These are phyloP conservation scores for Rhagonycha lutea DNA, from an alignment of 2,888 invertebrate genomes.

Conservation along the genomic window DNA sequence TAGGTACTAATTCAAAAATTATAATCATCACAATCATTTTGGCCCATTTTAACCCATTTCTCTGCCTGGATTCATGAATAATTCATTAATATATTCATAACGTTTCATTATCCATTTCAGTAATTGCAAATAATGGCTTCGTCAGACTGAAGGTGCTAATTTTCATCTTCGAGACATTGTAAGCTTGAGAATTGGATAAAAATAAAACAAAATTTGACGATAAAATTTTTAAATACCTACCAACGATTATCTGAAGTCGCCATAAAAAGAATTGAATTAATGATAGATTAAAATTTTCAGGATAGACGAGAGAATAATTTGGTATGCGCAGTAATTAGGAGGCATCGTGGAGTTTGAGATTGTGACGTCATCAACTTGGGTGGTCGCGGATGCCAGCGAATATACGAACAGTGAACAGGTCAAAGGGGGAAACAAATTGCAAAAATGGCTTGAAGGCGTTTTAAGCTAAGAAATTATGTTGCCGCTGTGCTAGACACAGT, in stretches of 20 bases:
- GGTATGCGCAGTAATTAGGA: constrained; percentile 45
- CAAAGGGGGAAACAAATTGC: constrained; percentile 42
- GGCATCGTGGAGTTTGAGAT: constrained; percentile 41
- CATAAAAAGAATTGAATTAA: constrained; percentile 27
- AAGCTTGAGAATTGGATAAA: neutral
- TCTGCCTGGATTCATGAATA: neutral
- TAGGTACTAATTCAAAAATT: neutral
- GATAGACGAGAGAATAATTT: constrained; percentile 38
- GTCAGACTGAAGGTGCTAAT: neutral
- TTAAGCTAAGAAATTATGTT: constrained; percentile 17
- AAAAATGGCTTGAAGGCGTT: constrained; percentile 32
- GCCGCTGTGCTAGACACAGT: constrained; percentile 8
- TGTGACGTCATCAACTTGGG: constrained; percentile 46
- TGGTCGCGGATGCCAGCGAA: constrained; percentile 38
- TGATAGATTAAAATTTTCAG: constrained; percentile 41
- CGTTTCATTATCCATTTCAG: neutral
- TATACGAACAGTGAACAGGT: constrained; percentile 21
- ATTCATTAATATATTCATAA: neutral
- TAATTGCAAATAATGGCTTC: neutral
- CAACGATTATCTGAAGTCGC: neutral
- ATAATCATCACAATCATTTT: neutral
- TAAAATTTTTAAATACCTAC: neutral
- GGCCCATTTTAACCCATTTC: neutral
- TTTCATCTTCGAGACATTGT: neutral
- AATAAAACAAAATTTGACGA: neutral